Base-by-base conservation (phyloP, 1,140 invertebrate genomes). In the Zaprionus nigranus region DNA sequence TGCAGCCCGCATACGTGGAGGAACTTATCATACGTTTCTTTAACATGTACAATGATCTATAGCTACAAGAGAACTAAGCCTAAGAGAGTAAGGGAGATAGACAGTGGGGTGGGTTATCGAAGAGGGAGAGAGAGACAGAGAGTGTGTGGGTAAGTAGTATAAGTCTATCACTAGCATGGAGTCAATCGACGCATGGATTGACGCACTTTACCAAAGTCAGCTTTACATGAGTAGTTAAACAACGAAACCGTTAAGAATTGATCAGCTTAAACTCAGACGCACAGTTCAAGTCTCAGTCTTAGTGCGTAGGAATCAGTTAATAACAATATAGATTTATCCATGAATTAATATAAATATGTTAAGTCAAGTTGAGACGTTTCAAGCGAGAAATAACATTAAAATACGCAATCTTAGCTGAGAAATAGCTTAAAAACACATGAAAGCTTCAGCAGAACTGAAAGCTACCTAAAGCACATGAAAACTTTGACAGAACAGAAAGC, bases 151-250 rank as follows among this genome's bases (percentile, higher is more conserved):
- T 49, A 78, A 26, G 61, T 61, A 76, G 69, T 76, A 24, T 61
- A 85, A 79, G 85, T 85, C 86, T 90, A 90, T 90, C 85, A 90
- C 85, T 90, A 90, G 85, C 85, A 90, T 74, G 79, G 76, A 76
- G 67, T 46, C 77, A 68, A 75, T 34, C 71, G 38, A 20, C 7
- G 51, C 30, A 28, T 24, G 12, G 30, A 62, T 67, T 73, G 70
- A 53, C 65, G 49, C 54, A 59, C 36, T 43, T 69, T 60, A 67
- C n/a, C 30, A 40, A 43, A 68, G 5, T 75, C 67, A 38, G 68
- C 67, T 59, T 64, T 38, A 17, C 60, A 13, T 63, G 53, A 62
- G 34, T 78, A 64, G 24, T 65, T 46, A 12, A 65, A 75, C 79
- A 84, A 81, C 68, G 67, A 88, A 84, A 88, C 70, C 70, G 60